phyloP scores from a whole-genome alignment of 2,888 invertebrate genomes.

The Nomada lathburiana region DNA sequence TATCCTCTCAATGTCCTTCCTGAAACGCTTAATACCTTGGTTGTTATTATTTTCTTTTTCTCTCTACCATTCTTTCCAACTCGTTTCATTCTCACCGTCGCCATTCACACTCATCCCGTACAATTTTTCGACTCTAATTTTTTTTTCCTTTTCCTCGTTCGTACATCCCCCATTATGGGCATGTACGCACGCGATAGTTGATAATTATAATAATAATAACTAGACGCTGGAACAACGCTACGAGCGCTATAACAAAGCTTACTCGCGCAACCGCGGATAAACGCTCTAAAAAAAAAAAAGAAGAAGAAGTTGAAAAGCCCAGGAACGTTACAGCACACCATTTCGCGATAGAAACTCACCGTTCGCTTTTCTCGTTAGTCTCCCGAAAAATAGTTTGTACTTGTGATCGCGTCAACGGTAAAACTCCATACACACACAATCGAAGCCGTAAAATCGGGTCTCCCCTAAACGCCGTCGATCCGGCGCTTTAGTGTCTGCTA shows the following conservation, averaged over 20 bases:
- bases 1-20: conserved; percentile 27
- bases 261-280: conserved; percentile 29
- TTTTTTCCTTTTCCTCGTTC: not conserved
- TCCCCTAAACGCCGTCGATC: conserved; percentile 9
- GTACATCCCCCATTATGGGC: not conserved
- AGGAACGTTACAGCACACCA: conserved; percentile 46
- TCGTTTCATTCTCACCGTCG: not conserved
- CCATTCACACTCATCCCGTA: not conserved
- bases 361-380: conserved; percentile 39
- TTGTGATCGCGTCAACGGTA: conserved; percentile 66
- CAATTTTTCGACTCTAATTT: not conserved
- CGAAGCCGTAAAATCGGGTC: conserved; percentile 55
- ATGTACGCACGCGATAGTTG: too few species aligned
- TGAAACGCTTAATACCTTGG: conserved; percentile 60
- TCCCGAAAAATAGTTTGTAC: conserved; percentile 71
- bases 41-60: not conserved
- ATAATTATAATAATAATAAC: too few species aligned
- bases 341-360: conserved; percentile 25
- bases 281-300: conserved; percentile 10
- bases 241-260: conserved; percentile 23
- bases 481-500: not conserved
- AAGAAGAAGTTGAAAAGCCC: conserved; percentile 33
- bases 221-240: conserved; percentile 23
- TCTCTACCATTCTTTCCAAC: not conserved
- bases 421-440: conserved; percentile 57